Evolutionary conservation across 2,888 invertebrate genomes (phyloP), one percentile per base, ranked within the genome.

Genomic region (Bellardia pandia): DNA sequence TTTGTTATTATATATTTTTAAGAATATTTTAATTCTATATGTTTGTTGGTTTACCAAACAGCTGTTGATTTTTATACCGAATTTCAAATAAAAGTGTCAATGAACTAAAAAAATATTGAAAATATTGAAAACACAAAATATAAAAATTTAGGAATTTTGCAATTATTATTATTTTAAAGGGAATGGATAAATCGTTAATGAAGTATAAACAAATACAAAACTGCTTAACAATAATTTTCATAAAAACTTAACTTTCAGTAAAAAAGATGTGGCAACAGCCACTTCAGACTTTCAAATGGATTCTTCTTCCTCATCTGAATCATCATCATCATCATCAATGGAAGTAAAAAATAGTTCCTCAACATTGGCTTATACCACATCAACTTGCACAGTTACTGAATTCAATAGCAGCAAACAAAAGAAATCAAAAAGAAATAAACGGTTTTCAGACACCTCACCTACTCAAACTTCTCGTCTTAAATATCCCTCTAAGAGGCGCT

Each of bases 201-300:
- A 56, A 56, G 56, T 56, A 56, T 51, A 62, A 37, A 56, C 48
- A 53, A 48, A 66, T 58, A 4, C 2, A 14, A 11, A 45, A 60
- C 7, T 45, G 40, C 37, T 16, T 6, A 13, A 13, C 2, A 45
- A 45, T 13, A 23, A 45, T 23, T 45, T 30, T 66, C 11, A 45
- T 45, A 3, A 45, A 11, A 45, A 45, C 6, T 8, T 33, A 40
- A 40, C 9, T 60, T 53, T 7, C 3, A 80, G 80, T n/a, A 53
- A 23, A 16, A 60, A 45, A 13, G 81, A 81, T 68, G 68, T 11
- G 33, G 58, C 48, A 3, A 81, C 74, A 7, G 74, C 68, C 51
- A 81, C 81, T 5, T 68, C 81, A 14, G 33, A 58, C 14, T 8
- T 13, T 2, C 48, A 72, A 42, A 4, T 74, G 4, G 58, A n/a